Evolutionary conservation across 2,888 invertebrate genomes (phyloP).

Genomic region (Ophion ventricosus): DNA sequence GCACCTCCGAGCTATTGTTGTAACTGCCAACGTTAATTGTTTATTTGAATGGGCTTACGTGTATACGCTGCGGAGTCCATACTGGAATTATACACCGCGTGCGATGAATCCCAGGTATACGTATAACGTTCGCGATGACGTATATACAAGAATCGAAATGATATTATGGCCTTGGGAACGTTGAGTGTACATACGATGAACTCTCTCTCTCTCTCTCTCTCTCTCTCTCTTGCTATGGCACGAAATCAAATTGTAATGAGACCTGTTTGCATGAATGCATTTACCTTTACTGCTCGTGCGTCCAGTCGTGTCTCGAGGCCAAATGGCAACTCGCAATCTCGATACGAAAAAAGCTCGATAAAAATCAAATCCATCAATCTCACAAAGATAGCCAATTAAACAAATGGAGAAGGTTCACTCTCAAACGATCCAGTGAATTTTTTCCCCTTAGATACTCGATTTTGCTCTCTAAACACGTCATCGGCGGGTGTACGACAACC

Average conservation of each 20-base stretch:
- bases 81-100: slow-evolving; percentile 55
- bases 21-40: slow-evolving; percentile 78
- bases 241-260: slow-evolving; percentile 60
- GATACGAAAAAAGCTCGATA: not conserved
- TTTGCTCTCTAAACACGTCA: not conserved
- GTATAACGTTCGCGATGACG: slow-evolving; percentile 54
- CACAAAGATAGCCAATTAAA: not conserved
- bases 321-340: slow-evolving; percentile 10
- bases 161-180: slow-evolving; percentile 61
- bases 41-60: slow-evolving; percentile 74
- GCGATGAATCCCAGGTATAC: slow-evolving; percentile 58
- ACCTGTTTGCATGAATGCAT: slow-evolving; percentile 43
- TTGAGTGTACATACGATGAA: slow-evolving; percentile 1
- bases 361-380: not conserved
- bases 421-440: too few relatives aligned
- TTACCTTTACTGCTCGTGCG: slow-evolving; percentile 46
- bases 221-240: not conserved
- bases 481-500: not conserved
- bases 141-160: slow-evolving; percentile 60
- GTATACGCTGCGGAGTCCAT: slow-evolving; percentile 37
- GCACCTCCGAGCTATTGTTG: slow-evolving; percentile 79
- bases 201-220: slow-evolving; percentile 7
- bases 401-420: not conserved
- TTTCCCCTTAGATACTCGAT: not conserved
- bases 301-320: not conserved